A percentile compares a stretch with the other conserved stretches of the same genome.
These are phyloP conservation scores for Alectura lathami DNA, from an alignment of 2,113 vertebrate genomes.

Conservation along the genomic window DNA sequence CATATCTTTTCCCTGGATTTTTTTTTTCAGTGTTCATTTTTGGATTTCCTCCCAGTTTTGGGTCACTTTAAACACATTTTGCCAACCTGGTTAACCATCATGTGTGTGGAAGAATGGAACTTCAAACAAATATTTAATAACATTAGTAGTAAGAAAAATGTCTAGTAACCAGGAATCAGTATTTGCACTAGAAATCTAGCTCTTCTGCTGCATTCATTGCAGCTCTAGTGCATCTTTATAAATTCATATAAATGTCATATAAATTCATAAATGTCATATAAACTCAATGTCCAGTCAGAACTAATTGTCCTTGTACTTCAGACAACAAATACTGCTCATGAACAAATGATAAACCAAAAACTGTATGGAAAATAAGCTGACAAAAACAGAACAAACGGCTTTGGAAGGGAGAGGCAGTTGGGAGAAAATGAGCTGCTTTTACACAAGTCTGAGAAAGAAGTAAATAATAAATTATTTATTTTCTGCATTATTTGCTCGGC, in stretches of 20 bases:
- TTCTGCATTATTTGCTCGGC: not conserved
- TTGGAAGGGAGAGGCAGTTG: not conserved
- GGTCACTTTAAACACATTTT: not conserved
- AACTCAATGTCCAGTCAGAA: not conserved
- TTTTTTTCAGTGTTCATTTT: not conserved
- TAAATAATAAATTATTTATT: not conserved
- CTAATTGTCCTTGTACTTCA: not conserved
- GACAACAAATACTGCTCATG: not conserved
- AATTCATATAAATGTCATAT: not conserved
- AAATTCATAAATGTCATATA: not conserved
- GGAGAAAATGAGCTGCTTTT: not conserved
- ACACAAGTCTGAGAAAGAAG: not conserved
- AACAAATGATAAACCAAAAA: not conserved
- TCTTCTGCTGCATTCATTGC: not conserved
- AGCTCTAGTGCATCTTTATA: not conserved
- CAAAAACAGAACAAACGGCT: not conserved
- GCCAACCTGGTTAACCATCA: not conserved
- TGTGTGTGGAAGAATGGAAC: not conserved
- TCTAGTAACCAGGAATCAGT: not conserved
- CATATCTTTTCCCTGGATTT: not conserved
- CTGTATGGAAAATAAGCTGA: not conserved
- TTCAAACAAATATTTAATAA: constrained; percentile 8
- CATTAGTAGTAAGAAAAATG: not conserved
- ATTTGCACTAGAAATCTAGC: not conserved
- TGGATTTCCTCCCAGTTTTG: not conserved